Base-by-base conservation (phyloP, 2,888 invertebrate genomes). In the Leptarthrus brevirostris region DNA sequence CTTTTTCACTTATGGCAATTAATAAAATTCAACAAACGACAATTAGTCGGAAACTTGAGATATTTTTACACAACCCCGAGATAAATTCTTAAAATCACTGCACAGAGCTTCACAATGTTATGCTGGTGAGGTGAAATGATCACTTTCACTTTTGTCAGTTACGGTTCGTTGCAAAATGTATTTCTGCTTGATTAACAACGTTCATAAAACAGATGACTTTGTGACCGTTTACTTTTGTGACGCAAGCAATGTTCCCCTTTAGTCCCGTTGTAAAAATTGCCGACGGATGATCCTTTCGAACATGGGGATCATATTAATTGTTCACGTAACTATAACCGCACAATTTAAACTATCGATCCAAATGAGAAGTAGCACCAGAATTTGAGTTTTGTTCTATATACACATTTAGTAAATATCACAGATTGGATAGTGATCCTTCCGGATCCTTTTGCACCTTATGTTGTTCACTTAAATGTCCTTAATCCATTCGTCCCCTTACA, bases 111-210 rank as follows among this genome's bases (percentile, higher is more conserved):
- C 52, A 24, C 69, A 52, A 24, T 49, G 20, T 12, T 16, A 52
- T 18, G 52, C 24, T 16, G 34, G 10, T 69, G n/a, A 52, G 54
- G 52, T 69, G 69, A 69, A 69, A 52, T 69, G 52, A 71, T 22
- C 53, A 71, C 71, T 71, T 71, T 71, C 71, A 71, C 71, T 71
- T 71, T 40, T 24, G 10, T 69, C 52, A 30, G 52, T 52, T 52
- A 52, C 30, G 69, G 52, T 34, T 52, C 12, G 52, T 69, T 69
- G 69, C 69, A 44, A 49, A 52, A 52, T 52, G 18, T 18, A 26
- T 66, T 66, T 44, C 47, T 64, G 64, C 26, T 66, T 47, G 52
- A 69, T 69, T 52, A 18, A n/a, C n/a, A 12, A n/a, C 30, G 52
- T 30, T 49, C 26, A 30, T 44, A 69, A 30, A 30, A 52, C 26